phyloP scores from a whole-genome alignment of 2,888 invertebrate species.

The Drosophila kokeensis region DNA sequence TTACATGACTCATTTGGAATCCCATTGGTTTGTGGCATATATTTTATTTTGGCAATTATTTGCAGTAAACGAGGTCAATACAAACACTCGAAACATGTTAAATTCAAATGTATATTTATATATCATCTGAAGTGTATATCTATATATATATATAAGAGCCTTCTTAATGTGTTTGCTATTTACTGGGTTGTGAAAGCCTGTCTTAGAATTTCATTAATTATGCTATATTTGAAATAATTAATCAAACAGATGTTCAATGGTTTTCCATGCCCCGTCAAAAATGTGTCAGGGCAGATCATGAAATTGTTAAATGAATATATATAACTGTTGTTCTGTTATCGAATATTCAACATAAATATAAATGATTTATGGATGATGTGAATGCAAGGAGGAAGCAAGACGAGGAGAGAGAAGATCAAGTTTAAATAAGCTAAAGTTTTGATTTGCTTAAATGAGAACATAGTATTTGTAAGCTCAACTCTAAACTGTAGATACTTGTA shows the following conservation, averaged over 20 bases:
- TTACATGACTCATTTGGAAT: conserved; percentile 34
- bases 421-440: background rate
- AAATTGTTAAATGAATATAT: background rate
- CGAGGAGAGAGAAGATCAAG: background rate
- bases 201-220: background rate
- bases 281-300: background rate
- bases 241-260: background rate
- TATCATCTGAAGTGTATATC: background rate
- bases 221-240: background rate
- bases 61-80: background rate
- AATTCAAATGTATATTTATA: background rate
- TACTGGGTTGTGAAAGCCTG: background rate
- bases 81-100: background rate
- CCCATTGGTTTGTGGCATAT: conserved; percentile 3
- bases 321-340: background rate
- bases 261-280: background rate
- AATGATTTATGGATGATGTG: background rate
- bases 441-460: background rate
- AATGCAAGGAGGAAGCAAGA: background rate
- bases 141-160: too few species aligned
- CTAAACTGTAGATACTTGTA: background rate
- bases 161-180: background rate
- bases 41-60: background rate
- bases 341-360: background rate
- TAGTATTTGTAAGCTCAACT: background rate